Conservation (phyloP, 2,888 invertebrate genomes). For the Microdon myrmicae region DNA sequence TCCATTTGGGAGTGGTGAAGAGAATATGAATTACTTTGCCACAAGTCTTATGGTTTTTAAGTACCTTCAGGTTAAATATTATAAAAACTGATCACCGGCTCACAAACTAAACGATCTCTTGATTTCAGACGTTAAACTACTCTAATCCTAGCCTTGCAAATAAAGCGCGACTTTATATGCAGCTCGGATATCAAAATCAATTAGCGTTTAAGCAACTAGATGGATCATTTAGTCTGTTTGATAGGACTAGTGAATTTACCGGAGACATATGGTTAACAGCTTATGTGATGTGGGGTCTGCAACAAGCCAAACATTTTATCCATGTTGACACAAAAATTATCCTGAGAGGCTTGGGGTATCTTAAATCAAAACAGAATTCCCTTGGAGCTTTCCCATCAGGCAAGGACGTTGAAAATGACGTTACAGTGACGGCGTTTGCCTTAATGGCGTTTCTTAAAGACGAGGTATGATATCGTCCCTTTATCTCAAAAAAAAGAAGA, state of each 20-base stretch:
- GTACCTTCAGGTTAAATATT: constrained; percentile 78
- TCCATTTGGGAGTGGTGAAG: constrained; percentile 80
- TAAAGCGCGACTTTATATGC: constrained; percentile 72
- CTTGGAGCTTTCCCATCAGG: constrained; percentile 84
- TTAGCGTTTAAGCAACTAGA: constrained; percentile 85
- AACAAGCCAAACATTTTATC: constrained; percentile 75
- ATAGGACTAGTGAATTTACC: constrained; percentile 63
- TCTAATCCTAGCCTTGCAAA: constrained; percentile 74
- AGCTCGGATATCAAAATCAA: constrained; percentile 90
- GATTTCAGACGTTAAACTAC: constrained; percentile 69
- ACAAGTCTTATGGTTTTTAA: constrained; percentile 80
- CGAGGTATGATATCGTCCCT: constrained; percentile 68
- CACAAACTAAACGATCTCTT: constrained; percentile 5
- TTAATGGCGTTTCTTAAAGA: constrained; percentile 79
- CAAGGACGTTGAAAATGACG: constrained; percentile 74
- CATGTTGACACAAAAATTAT: constrained; percentile 77
- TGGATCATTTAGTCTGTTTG: constrained; percentile 89
- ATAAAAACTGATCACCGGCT: background rate
- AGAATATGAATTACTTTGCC: constrained; percentile 76
- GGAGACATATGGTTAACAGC: constrained; percentile 86
- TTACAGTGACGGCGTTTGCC: constrained; percentile 82
- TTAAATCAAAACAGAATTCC: constrained; percentile 74
- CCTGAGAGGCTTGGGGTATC: constrained; percentile 75
- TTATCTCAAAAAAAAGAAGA: too few species aligned
- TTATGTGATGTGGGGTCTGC: constrained; percentile 81